Base-by-base conservation (phyloP, 2,888 invertebrate genomes). In the Heliconius cydno region DNA sequence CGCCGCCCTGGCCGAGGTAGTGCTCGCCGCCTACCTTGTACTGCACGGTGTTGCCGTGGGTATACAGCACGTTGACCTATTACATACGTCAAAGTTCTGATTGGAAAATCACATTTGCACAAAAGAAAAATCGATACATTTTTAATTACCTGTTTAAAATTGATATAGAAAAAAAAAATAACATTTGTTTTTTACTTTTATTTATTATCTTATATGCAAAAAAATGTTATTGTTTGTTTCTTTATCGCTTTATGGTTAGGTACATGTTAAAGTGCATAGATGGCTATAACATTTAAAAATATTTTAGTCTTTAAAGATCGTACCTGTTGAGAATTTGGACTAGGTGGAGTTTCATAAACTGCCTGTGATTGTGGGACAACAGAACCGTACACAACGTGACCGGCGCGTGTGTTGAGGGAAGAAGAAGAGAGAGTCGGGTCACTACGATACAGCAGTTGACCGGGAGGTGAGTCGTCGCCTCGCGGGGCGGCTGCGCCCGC, bases 351-450 rank as follows among this genome's bases (percentile, higher is more conserved):
- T 78, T 96, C 96, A 86, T 96, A 96, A 5, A 92, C 91, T 74
- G 93, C 90, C 87, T 94, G 92, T 83, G 92, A 90, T 87, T 91
- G 94, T 82, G 92, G 92, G 85, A 91, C 92, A 83, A 93, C 92
- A 71, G 92, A 90, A 83, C 92, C 92, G 89, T 93, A 95, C 5
- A 95, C 92, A n/a, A 95, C 92, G 86, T 94, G 94, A 65, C 96
- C 93, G 65, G 93, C 94, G 76, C 95, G 95, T 82, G 96, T 88
- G 74, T 89, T 87, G 83, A 96, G 91, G n/a, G 95, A 95, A 0
- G 96, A 96, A 0, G 97, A 96, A 0, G 96, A 96, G 75, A 97
- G 91, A 72, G 96, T 96, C n/a, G 97, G 97, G 88, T 97, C 97
- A 81, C 95, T 95, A 83, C 96, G 96, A 88, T 96, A 96, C 86